Evolutionary conservation across 2,888 invertebrate species (phyloP), one percentile per base, ranked within the genome.

Genomic region (Cepaea hortensis): DNA sequence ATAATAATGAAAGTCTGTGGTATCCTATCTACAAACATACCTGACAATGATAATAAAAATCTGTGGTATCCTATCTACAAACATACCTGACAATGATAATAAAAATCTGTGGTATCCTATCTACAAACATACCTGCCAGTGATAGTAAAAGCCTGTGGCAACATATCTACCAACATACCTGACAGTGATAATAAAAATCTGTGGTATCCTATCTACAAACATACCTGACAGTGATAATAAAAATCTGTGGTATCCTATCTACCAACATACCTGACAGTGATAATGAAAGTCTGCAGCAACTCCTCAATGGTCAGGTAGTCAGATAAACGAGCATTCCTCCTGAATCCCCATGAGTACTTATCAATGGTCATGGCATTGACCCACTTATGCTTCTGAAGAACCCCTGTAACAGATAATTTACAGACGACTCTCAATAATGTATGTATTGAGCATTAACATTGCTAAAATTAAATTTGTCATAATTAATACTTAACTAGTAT

Each of bases 281-380:
- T 88, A 20, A 92, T 92, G 50, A 95, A 88, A 20, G 91, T 93
- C 3, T 89, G 85, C 9, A 94, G 95, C 3, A 99, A 94, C 88
- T 97, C 96, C 62, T 93, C 91, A 88, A 92, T 93, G 48, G 92
- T 92, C 48, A 94, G 88, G 80, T 92, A 93, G 85, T 94, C 93
- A 6, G 87, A 62, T 7, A 93, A 85, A 13, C 90, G 89, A 86
- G 94, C 93, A 83, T 94, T 91, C 50, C 95, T 91, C 15, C 95
- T 90, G 91, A 93, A 95, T 9, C 95, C 95, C 95, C 95, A 95
- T 0, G 98, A 98, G 35, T 95, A 92, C 90, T 95, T 96, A 93
- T 99, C 99, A 75, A 99, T 95, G 0, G 98, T 98, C 96, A 98
- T 97, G 48, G 97, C 97, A 94, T 98, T 98, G 95, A 99, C 99